Evolutionary conservation across 30 jellyfish, hydroid and myxozoan species (phyloP).

Genomic region (Turritopsis dohrnii): DNA sequence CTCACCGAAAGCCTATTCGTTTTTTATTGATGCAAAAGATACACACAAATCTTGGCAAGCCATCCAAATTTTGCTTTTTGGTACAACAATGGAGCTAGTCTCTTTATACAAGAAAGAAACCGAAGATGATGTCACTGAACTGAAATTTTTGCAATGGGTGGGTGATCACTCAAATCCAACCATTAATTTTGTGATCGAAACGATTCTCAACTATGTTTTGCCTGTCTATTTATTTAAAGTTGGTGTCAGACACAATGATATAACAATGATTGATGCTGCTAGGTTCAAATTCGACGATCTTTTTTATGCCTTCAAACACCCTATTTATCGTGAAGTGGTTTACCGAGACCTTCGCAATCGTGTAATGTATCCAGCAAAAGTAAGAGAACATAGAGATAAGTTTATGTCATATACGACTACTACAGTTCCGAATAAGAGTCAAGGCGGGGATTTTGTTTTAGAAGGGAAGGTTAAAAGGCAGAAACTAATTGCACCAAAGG

Average conservation of each 20-base stretch:
- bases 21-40: background rate
- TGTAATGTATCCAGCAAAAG: background rate
- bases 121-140: background rate
- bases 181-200: background rate
- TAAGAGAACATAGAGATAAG: background rate
- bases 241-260: background rate
- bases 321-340: background rate
- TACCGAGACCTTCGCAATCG: background rate
- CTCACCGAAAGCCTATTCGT: background rate
- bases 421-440: background rate
- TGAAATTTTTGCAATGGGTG: background rate
- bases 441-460: background rate
- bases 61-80: background rate
- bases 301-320: slow-evolving; percentile 9
- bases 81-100: background rate
- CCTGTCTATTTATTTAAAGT: background rate
- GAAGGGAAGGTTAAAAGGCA: background rate
- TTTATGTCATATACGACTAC: background rate
- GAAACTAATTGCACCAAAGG: slow-evolving; percentile 11
- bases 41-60: background rate
- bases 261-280: background rate
- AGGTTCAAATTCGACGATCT: background rate
- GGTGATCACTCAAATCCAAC: background rate
- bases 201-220: background rate
- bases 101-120: background rate